Evolutionary conservation across 2,113 vertebrate species (phyloP).

Genomic region (Pollimyrus isidori): DNA sequence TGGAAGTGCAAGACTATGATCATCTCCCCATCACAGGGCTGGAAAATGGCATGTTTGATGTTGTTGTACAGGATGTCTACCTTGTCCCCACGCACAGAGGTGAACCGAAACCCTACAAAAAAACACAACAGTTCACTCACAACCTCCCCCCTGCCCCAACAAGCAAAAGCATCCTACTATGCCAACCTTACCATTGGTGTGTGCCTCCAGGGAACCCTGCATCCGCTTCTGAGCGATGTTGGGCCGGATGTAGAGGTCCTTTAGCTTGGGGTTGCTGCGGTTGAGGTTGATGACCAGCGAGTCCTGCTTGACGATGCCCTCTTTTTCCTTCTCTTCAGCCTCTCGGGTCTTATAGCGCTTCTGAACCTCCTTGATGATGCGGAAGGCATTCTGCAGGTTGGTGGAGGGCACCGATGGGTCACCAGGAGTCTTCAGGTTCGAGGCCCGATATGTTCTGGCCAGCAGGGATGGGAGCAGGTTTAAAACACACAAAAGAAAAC

Average conservation of each 20-base stretch:
- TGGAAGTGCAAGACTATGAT: slow-evolving; percentile 94
- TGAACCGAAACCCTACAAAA: slow-evolving; percentile 80
- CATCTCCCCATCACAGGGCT: slow-evolving; percentile 94
- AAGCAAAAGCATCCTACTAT: no score
- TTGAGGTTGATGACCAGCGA: slow-evolving; percentile 88
- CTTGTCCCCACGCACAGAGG: slow-evolving; percentile 88
- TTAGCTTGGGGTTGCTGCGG: slow-evolving; percentile 88
- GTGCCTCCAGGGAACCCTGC: slow-evolving; percentile 86
- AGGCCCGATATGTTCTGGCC: slow-evolving; percentile 82
- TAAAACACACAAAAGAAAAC: not conserved
- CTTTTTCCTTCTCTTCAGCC: slow-evolving; percentile 91
- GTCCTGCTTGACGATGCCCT: slow-evolving; percentile 92
- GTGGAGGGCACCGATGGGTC: slow-evolving; percentile 80
- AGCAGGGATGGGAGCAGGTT: not conserved
- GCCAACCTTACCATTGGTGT: slow-evolving; percentile 71
- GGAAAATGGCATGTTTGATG: slow-evolving; percentile 89
- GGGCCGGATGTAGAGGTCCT: slow-evolving; percentile 88
- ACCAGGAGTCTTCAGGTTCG: slow-evolving; percentile 82
- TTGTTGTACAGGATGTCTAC: slow-evolving; percentile 95
- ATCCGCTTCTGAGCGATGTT: slow-evolving; percentile 93
- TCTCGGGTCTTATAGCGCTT: slow-evolving; percentile 90
- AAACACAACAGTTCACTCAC: not conserved
- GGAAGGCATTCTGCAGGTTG: slow-evolving; percentile 90
- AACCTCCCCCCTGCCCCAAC: not conserved
- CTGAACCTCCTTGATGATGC: slow-evolving; percentile 94